Evolutionary conservation across 2,797 vertebrate genomes (phyloP), one percentile per base, ranked within the genome.

Genomic region (Gymnothorax javanicus): DNA sequence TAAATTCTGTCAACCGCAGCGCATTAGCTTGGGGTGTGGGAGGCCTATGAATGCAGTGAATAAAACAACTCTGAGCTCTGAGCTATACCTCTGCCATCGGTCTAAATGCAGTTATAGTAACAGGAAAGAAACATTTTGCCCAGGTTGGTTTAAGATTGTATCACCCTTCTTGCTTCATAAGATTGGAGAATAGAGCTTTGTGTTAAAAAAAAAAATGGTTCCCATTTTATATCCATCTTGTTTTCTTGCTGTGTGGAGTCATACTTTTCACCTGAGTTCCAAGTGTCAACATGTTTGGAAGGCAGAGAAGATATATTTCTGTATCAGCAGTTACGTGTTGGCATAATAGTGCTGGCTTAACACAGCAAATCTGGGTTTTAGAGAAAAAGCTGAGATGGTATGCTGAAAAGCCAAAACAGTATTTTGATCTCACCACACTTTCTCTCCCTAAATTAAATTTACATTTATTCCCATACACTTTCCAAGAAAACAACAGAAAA

Each of bases 171-270:
- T 87, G 64, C 88, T 90, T 50, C 89, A 89, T 89, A 43, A 87
- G 86, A 71, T 17, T 20, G 82, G 50, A 90, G 67, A 89, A 87
- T 85, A 89, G 88, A 86, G 71, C 85, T 88, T 91, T 87, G 89
- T 87, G n/a, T 60, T 73, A 60, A 87, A 59, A 87, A 89, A 60
- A 87, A 59, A 87, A 89, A 84, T 60, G 67, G 12, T 82, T 58
- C 88, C 62, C 86, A 89, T 88, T 71, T 69, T 64, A 17, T 15
- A 73, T 62, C 50, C 60, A 59, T 79, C 25, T 81, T 54, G 85
- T 88, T 91, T 87, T 25, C 79, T 62, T 83, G 84, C 84, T 27
- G 52, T 62, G 79, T 64, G 85, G 87, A 88, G 88, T 54, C 73
- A 58, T n/a, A 91, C 85, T 43, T 89, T 77, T 6, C n/a, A 7